A percentile compares a stretch with the other conserved stretches of the same genome.
Conservation (phyloP, 2,888 invertebrate genomes). For the Horisme vitalbata region DNA sequence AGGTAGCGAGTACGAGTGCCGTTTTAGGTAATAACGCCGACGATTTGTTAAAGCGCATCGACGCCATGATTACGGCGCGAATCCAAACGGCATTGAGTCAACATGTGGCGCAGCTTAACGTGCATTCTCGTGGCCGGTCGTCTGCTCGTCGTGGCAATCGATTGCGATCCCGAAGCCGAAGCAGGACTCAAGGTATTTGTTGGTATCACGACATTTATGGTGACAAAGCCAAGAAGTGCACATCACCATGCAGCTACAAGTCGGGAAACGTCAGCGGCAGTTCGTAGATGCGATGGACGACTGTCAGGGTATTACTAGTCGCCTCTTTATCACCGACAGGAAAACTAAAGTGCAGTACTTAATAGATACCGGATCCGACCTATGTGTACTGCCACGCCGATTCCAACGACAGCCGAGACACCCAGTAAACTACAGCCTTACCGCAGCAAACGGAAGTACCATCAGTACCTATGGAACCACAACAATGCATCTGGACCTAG, state of each 20-base stretch:
- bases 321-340: conserved; percentile 37
- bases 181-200: conserved; percentile 10
- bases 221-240: conserved; percentile 10
- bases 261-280: conserved; percentile 31
- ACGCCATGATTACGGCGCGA: conserved; percentile 1
- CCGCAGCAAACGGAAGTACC: conserved; percentile 11
- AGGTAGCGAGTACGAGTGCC: conserved; percentile 2
- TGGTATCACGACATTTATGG: conserved; percentile 29
- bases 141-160: background rate
- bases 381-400: conserved; percentile 24
- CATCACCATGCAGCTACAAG: background rate
- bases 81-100: background rate
- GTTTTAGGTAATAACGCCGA: conserved; percentile 2
- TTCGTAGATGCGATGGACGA: conserved; percentile 35
- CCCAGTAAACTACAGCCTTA: background rate
- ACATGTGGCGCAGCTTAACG: background rate
- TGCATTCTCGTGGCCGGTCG: background rate
- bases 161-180: background rate
- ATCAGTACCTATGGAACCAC: conserved; percentile 11
- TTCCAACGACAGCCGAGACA: background rate
- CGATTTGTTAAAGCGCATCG: background rate
- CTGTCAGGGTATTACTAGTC: conserved; percentile 28
- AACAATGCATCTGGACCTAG: conserved; percentile 6
- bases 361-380: conserved; percentile 8
- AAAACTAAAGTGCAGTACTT: conserved; percentile 32